A percentile compares a stretch with the other conserved stretches of the same genome.
Conservation (phyloP, 2,113 vertebrate species). For the Vimba vimba region DNA sequence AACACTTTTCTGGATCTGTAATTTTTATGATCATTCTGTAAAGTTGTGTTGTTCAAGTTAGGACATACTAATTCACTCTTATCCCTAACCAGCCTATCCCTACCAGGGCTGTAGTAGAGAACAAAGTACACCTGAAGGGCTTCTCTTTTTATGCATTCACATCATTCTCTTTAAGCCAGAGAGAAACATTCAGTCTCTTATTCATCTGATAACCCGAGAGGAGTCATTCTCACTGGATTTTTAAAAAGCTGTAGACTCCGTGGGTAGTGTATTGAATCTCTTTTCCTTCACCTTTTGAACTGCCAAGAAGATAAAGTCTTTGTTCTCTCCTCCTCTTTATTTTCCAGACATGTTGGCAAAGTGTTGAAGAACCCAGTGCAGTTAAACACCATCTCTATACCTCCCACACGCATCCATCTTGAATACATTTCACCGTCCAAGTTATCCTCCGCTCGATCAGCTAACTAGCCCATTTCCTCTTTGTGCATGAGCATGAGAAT, state of each 20-base stretch:
- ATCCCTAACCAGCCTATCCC: constrained; percentile 72
- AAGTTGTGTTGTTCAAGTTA: constrained; percentile 57
- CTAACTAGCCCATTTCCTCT: neutral
- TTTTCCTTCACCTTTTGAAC: constrained; percentile 46
- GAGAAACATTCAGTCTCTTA: constrained; percentile 16
- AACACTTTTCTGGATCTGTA: neutral
- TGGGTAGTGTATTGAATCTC: constrained; percentile 28
- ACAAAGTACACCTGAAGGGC: constrained; percentile 1
- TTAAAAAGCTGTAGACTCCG: constrained; percentile 19
- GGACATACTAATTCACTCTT: constrained; percentile 72
- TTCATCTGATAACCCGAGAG: constrained; percentile 36
- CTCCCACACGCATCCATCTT: constrained; percentile 24
- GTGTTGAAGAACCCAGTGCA: constrained; percentile 27
- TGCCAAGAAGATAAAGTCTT: constrained; percentile 40
- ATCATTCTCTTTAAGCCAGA: neutral
- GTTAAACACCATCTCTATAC: neutral
- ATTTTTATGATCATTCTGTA: constrained; percentile 36
- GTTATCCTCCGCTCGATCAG: constrained; percentile 3
- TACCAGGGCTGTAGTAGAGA: neutral
- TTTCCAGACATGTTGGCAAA: constrained; percentile 33
- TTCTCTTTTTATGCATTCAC: constrained; percentile 13
- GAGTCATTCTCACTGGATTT: constrained; percentile 32
- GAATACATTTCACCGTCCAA: constrained; percentile 24
- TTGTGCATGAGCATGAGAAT: neutral
- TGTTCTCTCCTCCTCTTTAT: constrained; percentile 37